Evolutionary conservation across 2,113 vertebrate genomes (phyloP), one percentile per base, ranked within the genome.

Genomic region (Dromaius novaehollandiae): DNA sequence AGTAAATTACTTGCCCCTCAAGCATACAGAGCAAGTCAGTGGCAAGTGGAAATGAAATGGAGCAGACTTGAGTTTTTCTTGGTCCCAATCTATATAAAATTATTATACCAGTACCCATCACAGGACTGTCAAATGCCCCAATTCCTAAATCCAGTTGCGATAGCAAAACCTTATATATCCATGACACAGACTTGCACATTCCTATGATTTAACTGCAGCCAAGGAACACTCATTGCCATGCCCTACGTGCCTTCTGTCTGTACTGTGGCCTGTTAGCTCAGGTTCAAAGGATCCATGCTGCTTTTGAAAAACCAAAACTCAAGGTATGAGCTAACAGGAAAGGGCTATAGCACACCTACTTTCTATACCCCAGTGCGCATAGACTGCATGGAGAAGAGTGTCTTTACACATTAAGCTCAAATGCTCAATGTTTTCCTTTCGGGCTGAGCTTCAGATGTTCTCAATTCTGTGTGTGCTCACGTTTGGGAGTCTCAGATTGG

Each of bases 1-100:
- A 73, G 84, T 82, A 5, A 97, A 94, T 95, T 51, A 70, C 68
- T 71, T 46, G 87, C 78, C 76, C 93, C 91, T 93, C 50, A 55
- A 87, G 80, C 70, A 71, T 16, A 5, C 92, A 82, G 61, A 71
- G 76, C 71, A 90, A 92, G 51, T 36, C 56, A 58, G 83, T 13
- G 13, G 40, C 65, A 28, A 88, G 50, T 82, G 58, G 89, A 83
- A 83, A 91, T 28, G 42, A 94, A 95, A 94, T 68, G 55, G 68
- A 81, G 28, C 55, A 56, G 55, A 78, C 16, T 91, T 44, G 48
- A 58, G 56, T 12, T 86, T 79, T 61, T 22, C 81, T 58, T 7
- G 9, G 70, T 58, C 87, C 68, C 60, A n/a, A 7, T 26, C 74
- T 58, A 34, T 50, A 9, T 4, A 42, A 53, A 90, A 78, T 83